Conservation (phyloP, 2,888 invertebrate species). For the Hesperia comma region DNA sequence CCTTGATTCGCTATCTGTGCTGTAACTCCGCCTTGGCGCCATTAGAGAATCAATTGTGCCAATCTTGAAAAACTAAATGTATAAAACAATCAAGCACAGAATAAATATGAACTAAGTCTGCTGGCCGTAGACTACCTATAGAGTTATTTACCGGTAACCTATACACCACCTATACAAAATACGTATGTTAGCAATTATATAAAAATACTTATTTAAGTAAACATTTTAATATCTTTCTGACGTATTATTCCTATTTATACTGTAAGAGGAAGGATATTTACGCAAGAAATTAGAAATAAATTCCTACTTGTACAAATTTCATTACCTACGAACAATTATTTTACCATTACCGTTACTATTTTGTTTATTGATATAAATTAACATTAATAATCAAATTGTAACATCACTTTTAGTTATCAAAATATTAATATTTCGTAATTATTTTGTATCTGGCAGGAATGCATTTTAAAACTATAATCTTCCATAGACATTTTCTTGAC, state of each 20-base stretch:
- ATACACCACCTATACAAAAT: background rate
- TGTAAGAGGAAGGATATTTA: too few relatives aligned
- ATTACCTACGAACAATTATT: too few relatives aligned
- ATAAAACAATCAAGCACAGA: conserved; percentile 18
- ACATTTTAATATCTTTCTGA: too few relatives aligned
- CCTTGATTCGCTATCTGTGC: background rate
- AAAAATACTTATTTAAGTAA: too few relatives aligned
- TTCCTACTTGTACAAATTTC: background rate
- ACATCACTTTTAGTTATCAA: too few relatives aligned
- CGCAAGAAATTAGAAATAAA: background rate
- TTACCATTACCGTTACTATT: too few relatives aligned
- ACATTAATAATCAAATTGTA: too few relatives aligned
- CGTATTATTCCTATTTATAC: too few relatives aligned
- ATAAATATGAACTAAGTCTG: background rate
- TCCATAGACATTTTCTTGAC: conserved; percentile 75
- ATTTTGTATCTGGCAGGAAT: conserved; percentile 36
- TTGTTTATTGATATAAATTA: too few relatives aligned
- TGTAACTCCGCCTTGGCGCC: conserved; percentile 29
- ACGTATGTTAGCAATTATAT: too few relatives aligned
- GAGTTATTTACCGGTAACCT: background rate
- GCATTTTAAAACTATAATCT: conserved; percentile 58
- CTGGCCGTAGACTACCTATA: background rate
- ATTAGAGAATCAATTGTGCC: conserved; percentile 9
- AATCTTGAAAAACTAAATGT: conserved; percentile 5
- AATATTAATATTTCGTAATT: background rate